These are phyloP conservation scores for Molossus molossus DNA, from an alignment of 2,797 vertebrate species.

Conservation along the genomic window DNA sequence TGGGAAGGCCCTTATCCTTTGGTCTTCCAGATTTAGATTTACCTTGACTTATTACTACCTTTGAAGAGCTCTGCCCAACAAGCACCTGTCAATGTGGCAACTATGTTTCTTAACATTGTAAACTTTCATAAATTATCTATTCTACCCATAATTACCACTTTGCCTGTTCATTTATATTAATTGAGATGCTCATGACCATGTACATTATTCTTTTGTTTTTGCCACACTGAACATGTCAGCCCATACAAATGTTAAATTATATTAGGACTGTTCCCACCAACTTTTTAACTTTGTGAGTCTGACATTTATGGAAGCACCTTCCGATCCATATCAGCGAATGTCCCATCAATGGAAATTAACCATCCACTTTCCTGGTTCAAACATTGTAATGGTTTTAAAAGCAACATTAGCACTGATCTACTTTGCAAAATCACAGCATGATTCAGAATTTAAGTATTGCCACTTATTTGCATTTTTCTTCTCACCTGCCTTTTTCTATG, in stretches of 20 bases:
- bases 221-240: not conserved
- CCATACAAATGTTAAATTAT: not conserved
- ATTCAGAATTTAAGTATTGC: constrained; percentile 79
- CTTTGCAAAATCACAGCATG: constrained; percentile 86
- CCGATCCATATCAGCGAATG: not conserved
- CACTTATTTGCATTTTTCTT: constrained; percentile 87
- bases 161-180: not conserved
- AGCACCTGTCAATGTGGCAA: not conserved
- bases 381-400: constrained; percentile 78
- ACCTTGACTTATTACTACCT: not conserved
- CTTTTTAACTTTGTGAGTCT: constrained; percentile 55
- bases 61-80: not conserved
- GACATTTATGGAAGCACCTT: constrained; percentile 53
- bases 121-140: not conserved
- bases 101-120: not conserved
- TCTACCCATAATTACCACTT: not conserved
- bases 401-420: constrained; percentile 82
- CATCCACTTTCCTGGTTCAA: constrained; percentile 74
- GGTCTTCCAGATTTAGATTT: not conserved
- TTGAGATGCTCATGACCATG: not conserved
- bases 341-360: constrained; percentile 5
- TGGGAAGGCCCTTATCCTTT: not conserved
- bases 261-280: not conserved
- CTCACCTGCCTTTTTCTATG: constrained; percentile 87
- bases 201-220: constrained; percentile 12